Evolutionary conservation across 1,140 invertebrate genomes (phyloP), one percentile per base, ranked within the genome.

Genomic region (Paraescarpia echinospica): DNA sequence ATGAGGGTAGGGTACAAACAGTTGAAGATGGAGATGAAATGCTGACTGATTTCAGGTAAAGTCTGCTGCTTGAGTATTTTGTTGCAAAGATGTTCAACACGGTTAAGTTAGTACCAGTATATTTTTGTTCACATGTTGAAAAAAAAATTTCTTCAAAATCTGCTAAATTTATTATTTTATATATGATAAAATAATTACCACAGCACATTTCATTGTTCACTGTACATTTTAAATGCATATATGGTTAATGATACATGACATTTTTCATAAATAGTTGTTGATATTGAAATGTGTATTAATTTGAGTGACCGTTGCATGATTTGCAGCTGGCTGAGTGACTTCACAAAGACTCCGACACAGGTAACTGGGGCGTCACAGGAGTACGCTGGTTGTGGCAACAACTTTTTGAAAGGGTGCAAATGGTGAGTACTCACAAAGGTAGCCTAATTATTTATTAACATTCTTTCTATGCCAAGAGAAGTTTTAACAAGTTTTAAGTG

Each of bases 401-500:
- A 94, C 91, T 93, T 94, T 89, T 91, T 94, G 22, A 94, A 94
- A 93, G 94, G 94, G 31, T 93, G 93, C 35, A 94, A 94, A 93
- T 94, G 94, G 94, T 94, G 93, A 92, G 59, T 94, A 91, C 92
- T 34, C 34, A 91, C 41, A 89, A 33, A 93, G 89, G 8, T 93
- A 35, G n/a, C 93, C 93, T 34, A 92, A n/a, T n/a, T 12, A 41
- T 41, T 41, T 4, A 12, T 41, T n/a, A n/a, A n/a, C 41, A 41
- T 41, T 41, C 41, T 12, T 6, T 41, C 12, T 41, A 6, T 41
- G 41, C 4, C 12, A 41, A 41, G 41, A 12, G 41, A 41, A 41
- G 41, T 41, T 41, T 41, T 4, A 41, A 41, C 12, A 41, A 41
- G 41, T 41, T 4, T 41, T 12, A 41, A 41, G 41, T 41, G 41